phyloP scores from a whole-genome alignment of 2,888 invertebrate genomes.

The Campoplex capitator region DNA sequence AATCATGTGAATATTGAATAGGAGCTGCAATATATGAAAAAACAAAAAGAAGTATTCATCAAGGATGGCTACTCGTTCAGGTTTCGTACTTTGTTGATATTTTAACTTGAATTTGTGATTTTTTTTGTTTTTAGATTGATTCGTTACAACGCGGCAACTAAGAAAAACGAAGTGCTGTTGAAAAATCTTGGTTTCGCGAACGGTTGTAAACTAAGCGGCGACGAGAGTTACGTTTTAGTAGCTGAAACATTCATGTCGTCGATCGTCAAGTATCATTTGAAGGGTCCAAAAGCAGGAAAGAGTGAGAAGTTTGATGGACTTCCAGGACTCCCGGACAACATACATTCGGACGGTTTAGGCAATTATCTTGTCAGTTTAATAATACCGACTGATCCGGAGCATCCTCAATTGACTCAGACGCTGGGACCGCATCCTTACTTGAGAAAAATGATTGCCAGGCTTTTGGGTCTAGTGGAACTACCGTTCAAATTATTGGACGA shows the following conservation, averaged over 20 bases:
- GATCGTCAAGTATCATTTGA: constrained; percentile 91
- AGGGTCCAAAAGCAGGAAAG: constrained; percentile 92
- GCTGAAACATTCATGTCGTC: constrained; percentile 89
- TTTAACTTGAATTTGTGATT: not conserved
- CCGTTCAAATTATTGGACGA: constrained; percentile 88
- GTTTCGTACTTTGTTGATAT: not conserved
- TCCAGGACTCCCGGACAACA: constrained; percentile 90
- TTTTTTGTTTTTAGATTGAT: constrained; percentile 87
- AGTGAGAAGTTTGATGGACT: constrained; percentile 93
- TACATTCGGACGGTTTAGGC: constrained; percentile 87
- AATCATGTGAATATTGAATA: not conserved
- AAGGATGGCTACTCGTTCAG: too few relatives aligned
- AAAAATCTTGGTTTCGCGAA: constrained; percentile 94
- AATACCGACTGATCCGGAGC: constrained; percentile 85
- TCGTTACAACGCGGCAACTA: constrained; percentile 91
- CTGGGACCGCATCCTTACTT: constrained; percentile 88
- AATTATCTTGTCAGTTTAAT: constrained; percentile 89
- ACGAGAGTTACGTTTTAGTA: constrained; percentile 93
- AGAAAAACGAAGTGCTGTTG: constrained; percentile 91
- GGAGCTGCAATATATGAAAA: not conserved
- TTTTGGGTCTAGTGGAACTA: constrained; percentile 87
- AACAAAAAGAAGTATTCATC: not conserved
- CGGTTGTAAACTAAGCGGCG: constrained; percentile 92
- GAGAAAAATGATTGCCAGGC: constrained; percentile 88
- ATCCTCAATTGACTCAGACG: constrained; percentile 86